Evolutionary conservation across 2,888 invertebrate genomes (phyloP).

Genomic region (Liodrosophila aerea): DNA sequence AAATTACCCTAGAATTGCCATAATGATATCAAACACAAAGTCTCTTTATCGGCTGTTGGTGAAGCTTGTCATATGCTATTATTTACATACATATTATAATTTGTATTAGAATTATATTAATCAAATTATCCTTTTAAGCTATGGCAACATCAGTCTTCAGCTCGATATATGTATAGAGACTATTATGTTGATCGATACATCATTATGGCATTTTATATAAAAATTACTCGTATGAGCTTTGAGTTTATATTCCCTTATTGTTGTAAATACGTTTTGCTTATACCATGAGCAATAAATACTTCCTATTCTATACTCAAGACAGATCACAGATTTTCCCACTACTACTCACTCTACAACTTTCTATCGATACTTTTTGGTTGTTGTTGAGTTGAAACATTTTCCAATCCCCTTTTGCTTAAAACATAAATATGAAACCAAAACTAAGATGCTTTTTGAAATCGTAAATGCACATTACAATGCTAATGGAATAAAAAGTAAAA

Average conservation of each 20-base stretch:
- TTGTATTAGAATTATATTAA: no score
- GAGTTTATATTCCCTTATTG: conserved; percentile 38
- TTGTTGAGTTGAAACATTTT: conserved; percentile 34
- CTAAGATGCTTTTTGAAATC: conserved; percentile 83
- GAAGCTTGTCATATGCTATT: no score
- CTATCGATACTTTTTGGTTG: conserved; percentile 39
- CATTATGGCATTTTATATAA: conserved; percentile 17
- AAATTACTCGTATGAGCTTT: background rate
- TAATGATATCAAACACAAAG: conserved; percentile 6
- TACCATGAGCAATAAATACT: conserved; percentile 45
- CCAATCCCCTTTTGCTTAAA: conserved; percentile 10
- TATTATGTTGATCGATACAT: no score
- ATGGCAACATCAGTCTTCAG: no score
- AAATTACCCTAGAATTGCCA: conserved; percentile 38
- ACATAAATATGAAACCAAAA: conserved; percentile 57
- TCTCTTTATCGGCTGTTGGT: background rate
- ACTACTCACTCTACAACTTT: conserved; percentile 17
- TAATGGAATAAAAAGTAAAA: conserved; percentile 9
- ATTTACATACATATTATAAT: no score
- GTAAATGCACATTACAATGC: conserved; percentile 53
- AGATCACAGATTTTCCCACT: conserved; percentile 25
- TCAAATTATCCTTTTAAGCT: no score
- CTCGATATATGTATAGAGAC: no score
- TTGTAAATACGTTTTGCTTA: conserved; percentile 70
- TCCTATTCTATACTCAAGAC: conserved; percentile 38